These are phyloP conservation scores for Pituophis catenifer DNA, from an alignment of 2,113 vertebrate genomes.

Conservation along the genomic window DNA sequence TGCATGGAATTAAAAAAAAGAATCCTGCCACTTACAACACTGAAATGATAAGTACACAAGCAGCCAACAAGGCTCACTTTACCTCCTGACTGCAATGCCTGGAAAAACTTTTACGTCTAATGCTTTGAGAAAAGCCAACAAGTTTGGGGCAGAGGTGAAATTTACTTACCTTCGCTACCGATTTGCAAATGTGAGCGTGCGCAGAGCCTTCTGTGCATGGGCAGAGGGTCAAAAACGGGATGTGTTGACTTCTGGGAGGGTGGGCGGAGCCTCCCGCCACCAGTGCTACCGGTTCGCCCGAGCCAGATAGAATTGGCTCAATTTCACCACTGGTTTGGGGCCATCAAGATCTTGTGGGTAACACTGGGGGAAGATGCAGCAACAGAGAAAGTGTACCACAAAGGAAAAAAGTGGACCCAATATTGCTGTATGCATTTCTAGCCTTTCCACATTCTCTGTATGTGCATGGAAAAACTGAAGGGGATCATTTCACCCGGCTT, in stretches of 20 bases:
- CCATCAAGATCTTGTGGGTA: background rate
- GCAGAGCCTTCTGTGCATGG: too few relatives aligned
- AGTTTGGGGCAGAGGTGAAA: background rate
- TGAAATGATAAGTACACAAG: background rate
- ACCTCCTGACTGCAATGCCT: background rate
- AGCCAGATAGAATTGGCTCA: too few relatives aligned
- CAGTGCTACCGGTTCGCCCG: too few relatives aligned
- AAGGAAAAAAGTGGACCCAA: background rate
- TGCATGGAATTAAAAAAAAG: background rate
- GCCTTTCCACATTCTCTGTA: background rate
- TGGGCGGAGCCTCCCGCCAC: too few relatives aligned
- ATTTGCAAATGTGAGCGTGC: too few relatives aligned
- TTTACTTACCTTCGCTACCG: too few relatives aligned
- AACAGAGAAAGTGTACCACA: background rate
- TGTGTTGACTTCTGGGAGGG: too few relatives aligned
- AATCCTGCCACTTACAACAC: background rate
- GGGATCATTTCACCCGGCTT: background rate
- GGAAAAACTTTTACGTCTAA: background rate
- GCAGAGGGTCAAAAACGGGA: too few relatives aligned
- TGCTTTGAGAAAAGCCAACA: background rate
- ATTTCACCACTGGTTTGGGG: background rate
- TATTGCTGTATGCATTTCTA: background rate
- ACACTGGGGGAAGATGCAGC: background rate
- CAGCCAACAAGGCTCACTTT: background rate
- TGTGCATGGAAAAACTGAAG: background rate